Evolutionary conservation across 2,888 invertebrate genomes (phyloP).

Genomic region (Papilio demoleus): DNA sequence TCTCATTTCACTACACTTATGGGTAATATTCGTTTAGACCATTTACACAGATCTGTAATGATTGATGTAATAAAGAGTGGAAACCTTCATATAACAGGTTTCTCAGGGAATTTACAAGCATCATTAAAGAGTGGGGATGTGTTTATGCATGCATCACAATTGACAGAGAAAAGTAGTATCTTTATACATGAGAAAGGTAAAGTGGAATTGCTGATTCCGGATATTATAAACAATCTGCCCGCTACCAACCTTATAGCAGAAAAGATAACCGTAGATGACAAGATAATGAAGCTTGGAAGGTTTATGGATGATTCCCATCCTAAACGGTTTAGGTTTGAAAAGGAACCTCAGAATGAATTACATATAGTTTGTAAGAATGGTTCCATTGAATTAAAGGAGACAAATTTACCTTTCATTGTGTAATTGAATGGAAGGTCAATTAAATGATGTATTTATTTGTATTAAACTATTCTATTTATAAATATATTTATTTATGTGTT

Average conservation of each 20-base stretch:
- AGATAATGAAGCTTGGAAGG: slow-evolving; percentile 73
- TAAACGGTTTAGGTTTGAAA: slow-evolving; percentile 74
- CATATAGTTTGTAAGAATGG: slow-evolving; percentile 81
- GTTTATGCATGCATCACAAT: slow-evolving; percentile 72
- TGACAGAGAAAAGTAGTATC: slow-evolving; percentile 76
- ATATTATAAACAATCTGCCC: slow-evolving; percentile 73
- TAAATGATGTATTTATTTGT: slow-evolving; percentile 40
- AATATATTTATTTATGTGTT: slow-evolving; percentile 45
- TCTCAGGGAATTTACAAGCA: slow-evolving; percentile 74
- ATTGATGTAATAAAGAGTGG: slow-evolving; percentile 79
- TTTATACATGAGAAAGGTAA: slow-evolving; percentile 81
- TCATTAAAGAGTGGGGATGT: slow-evolving; percentile 78
- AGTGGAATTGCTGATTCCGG: slow-evolving; percentile 73
- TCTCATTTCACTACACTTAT: slow-evolving; percentile 77
- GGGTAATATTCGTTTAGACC: slow-evolving; percentile 72
- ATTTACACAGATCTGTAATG: slow-evolving; percentile 69
- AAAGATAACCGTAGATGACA: slow-evolving; percentile 76
- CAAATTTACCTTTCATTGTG: slow-evolving; percentile 68
- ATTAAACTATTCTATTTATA: slow-evolving; percentile 44
- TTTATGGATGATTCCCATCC: slow-evolving; percentile 79
- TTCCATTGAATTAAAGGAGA: slow-evolving; percentile 76
- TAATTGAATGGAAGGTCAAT: slow-evolving; percentile 49
- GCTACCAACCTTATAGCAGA: slow-evolving; percentile 79
- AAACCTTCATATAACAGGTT: slow-evolving; percentile 74
- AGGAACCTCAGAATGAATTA: slow-evolving; percentile 72